These are phyloP conservation scores for Genyomyrus donnyi DNA, from an alignment of 2,113 vertebrate species.

Conservation along the genomic window DNA sequence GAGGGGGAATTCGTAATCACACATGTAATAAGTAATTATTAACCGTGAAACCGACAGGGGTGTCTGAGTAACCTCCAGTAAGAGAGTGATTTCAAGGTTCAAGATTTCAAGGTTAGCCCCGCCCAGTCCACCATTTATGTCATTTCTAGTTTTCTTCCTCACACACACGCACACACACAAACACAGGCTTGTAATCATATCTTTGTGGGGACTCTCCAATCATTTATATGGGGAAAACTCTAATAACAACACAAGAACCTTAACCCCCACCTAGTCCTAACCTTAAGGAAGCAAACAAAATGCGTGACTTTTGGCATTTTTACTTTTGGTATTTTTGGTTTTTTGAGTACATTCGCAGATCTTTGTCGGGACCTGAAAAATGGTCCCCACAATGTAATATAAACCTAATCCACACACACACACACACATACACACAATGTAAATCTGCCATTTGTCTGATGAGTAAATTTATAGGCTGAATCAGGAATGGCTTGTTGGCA, in stretches of 20 bases:
- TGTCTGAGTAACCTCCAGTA: not conserved
- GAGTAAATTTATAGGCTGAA: conserved; percentile 18
- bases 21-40: not conserved
- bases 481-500: conserved; percentile 39
- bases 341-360: not conserved
- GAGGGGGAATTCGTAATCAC: not conserved
- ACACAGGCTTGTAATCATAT: no score
- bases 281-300: no score
- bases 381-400: no score
- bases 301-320: no score
- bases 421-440: conserved; percentile 24
- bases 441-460: conserved; percentile 1
- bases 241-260: no score
- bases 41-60: not conserved
- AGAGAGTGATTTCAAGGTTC: not conserved
- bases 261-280: no score
- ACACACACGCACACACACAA: conserved; percentile 9
- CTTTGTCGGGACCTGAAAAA: no score
- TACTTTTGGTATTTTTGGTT: no score
- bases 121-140: not conserved
- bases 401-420: not conserved
- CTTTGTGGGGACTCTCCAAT: no score
- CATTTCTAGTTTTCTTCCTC: not conserved
- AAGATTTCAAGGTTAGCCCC: not conserved
- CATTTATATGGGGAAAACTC: no score